A percentile compares a stretch with the other conserved stretches of the same genome.
These are phyloP conservation scores for Drosophila tani DNA, from an alignment of 1,140 invertebrate genomes.

Conservation along the genomic window DNA sequence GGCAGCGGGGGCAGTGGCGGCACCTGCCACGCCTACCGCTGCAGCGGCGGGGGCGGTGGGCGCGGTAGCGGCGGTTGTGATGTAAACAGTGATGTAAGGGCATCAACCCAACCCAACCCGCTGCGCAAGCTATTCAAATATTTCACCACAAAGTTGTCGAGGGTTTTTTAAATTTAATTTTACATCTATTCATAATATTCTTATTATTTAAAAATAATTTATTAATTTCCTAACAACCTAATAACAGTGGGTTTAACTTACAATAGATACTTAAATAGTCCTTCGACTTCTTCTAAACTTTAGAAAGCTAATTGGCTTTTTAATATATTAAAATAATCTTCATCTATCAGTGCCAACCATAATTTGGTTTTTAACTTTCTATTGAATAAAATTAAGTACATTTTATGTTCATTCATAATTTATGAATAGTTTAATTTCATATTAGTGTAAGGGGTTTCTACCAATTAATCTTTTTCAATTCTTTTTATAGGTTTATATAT, in stretches of 20 bases:
- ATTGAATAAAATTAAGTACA: not conserved
- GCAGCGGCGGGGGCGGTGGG: constrained; percentile 55
- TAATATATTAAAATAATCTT: too few species aligned
- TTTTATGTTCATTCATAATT: not conserved
- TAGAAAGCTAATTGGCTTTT: too few species aligned
- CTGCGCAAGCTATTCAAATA: not conserved
- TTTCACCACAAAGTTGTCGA: constrained; percentile 2
- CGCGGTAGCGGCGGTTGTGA: constrained; percentile 76
- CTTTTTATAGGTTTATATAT: too few species aligned
- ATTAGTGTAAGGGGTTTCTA: too few species aligned
- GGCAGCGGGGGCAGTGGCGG: constrained; percentile 70
- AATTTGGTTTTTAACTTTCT: not conserved
- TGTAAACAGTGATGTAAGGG: constrained; percentile 79
- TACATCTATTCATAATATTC: not conserved
- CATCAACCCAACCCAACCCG: not conserved
- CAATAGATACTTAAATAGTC: not conserved
- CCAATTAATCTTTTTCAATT: too few species aligned
- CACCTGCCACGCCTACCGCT: constrained; percentile 52
- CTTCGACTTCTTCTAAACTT: too few species aligned
- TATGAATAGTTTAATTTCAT: too few species aligned
- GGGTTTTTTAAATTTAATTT: not conserved
- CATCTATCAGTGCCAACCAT: not conserved
- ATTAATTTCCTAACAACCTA: not conserved
- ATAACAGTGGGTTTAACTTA: too few species aligned
- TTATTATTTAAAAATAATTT: not conserved